These are phyloP conservation scores for Sparidentex hasta DNA, from an alignment of 2,797 vertebrate genomes.

Conservation along the genomic window DNA sequence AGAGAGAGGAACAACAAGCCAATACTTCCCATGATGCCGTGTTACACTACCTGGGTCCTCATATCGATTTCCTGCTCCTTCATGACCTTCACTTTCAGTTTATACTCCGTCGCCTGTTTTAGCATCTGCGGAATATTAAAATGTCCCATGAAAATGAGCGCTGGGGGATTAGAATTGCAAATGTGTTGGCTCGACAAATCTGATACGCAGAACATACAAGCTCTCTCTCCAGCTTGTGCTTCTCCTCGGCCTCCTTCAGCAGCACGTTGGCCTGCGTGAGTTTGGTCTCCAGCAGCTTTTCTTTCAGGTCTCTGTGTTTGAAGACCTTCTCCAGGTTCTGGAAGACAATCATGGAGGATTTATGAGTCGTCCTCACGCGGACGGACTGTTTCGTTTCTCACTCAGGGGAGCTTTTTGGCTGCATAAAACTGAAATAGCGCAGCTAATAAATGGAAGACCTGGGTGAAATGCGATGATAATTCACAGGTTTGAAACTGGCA, in stretches of 20 bases:
- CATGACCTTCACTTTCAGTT: constrained; percentile 91
- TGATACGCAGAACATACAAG: constrained; percentile 82
- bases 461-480: constrained; percentile 43
- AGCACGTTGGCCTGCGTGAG: constrained; percentile 92
- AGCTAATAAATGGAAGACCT: constrained; percentile 55
- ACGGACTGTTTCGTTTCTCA: constrained; percentile 42
- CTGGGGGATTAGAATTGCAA: constrained; percentile 6
- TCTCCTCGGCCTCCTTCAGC: constrained; percentile 92
- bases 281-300: constrained; percentile 97
- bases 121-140: constrained; percentile 87
- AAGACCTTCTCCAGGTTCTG: constrained; percentile 99
- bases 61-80: constrained; percentile 93
- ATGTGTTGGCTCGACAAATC: neutral
- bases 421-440: constrained; percentile 49
- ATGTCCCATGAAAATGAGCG: constrained; percentile 23
- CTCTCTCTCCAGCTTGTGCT: constrained; percentile 93
- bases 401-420: constrained; percentile 31
- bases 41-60: constrained; percentile 90
- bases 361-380: constrained; percentile 47
- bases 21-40: neutral
- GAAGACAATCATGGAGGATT: constrained; percentile 50
- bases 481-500: constrained; percentile 22
- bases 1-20: constrained; percentile 9
- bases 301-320: constrained; percentile 97
- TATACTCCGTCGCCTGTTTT: constrained; percentile 92